Base-by-base conservation (phyloP, 2,113 vertebrate genomes). In the Plecotus auritus region DNA sequence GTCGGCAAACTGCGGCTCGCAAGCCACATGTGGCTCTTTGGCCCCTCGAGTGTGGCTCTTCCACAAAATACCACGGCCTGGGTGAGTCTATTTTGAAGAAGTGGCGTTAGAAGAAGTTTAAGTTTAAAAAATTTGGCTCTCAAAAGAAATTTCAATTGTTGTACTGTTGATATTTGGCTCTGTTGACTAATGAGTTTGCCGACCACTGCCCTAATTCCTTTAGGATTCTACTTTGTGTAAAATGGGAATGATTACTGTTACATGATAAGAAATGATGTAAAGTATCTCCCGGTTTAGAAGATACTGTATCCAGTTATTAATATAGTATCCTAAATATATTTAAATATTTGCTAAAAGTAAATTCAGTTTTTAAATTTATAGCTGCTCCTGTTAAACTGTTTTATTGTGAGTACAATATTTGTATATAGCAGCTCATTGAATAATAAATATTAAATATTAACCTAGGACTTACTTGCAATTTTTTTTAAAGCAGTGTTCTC, bases 391-490 rank as follows among this genome's bases (percentile, higher is more conserved):
- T 87, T 92, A 59, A 91, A 30, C 26, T 16, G 70, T 85, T 67
- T 61, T 72, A 30, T 88, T 91, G 56, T 80, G 18, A 91, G 3
- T 88, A 82, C 9, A 83, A 18, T 69, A 30, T 77, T 92, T 89
- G 9, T 84, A 42, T 59, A 66, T 82, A 85, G 45, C 47, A 88
- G 56, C 42, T 88, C n/a, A 92, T 92, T 87, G 32, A 88, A 70
- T 94, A 90, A 45, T 80, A 61, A 66, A n/a, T 16, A 61, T 78
- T 96, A 83, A 56, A 90, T 95, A 67, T 91, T 88, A 93, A 85
- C 47, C 20, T 82, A 85, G 74, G 54, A 67, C 59, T 80, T 69
- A 91, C 35, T 91, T 93, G 51, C 26, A 81, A 45, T 26, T 95
- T 92, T 91, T 87, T 88, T 90, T 91, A 54, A 67, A 96, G 59